Conservation (phyloP, 2,113 vertebrate genomes). For the Sphyrna mokarran region DNA sequence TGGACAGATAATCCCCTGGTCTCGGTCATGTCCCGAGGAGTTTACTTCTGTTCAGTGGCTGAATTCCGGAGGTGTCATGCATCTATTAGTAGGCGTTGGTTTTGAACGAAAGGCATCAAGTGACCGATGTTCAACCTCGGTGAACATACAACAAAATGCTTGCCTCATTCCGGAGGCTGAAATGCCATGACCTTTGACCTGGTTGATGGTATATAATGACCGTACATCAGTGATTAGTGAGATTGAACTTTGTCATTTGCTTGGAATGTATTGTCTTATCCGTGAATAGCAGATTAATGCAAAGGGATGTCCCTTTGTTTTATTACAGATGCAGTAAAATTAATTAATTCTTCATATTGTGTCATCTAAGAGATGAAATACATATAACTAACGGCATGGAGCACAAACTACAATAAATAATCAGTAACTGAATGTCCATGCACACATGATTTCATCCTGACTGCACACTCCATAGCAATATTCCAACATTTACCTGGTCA, state of each 20-base stretch:
- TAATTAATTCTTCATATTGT: background rate
- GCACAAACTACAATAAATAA: background rate
- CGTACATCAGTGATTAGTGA: background rate
- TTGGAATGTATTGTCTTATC: background rate
- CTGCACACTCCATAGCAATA: background rate
- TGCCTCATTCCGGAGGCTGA: background rate
- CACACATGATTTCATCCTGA: background rate
- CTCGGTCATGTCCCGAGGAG: background rate
- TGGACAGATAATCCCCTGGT: background rate
- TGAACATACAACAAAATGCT: background rate
- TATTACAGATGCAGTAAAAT: background rate
- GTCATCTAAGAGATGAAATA: background rate
- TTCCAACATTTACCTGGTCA: background rate
- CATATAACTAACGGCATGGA: background rate
- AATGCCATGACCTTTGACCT: background rate
- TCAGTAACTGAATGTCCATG: background rate
- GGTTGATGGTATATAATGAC: background rate
- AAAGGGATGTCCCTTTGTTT: background rate
- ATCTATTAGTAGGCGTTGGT: background rate
- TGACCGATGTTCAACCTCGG: background rate
- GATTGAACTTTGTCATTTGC: background rate
- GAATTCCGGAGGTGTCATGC: background rate
- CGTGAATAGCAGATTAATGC: background rate
- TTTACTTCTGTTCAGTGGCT: background rate
- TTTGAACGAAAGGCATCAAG: background rate